Conservation (phyloP, 2,113 vertebrate genomes). For the Excalfactoria chinensis region DNA sequence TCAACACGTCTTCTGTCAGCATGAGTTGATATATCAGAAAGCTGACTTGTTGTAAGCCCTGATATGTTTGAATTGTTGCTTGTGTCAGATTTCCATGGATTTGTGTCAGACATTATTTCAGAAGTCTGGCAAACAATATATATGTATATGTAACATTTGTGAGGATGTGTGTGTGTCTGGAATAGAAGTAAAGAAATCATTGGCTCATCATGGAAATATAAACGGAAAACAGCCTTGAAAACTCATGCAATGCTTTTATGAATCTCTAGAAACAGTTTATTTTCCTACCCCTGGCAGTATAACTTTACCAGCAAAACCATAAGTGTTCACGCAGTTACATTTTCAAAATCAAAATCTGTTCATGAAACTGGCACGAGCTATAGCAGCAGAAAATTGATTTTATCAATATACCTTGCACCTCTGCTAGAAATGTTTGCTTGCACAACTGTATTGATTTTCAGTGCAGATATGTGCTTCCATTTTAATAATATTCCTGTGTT, state of each 20-base stretch:
- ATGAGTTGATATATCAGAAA: background rate
- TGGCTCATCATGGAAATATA: background rate
- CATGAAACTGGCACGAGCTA: background rate
- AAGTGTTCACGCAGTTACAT: background rate
- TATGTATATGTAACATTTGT: background rate
- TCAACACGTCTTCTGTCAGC: background rate
- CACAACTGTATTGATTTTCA: background rate
- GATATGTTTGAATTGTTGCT: conserved; percentile 15
- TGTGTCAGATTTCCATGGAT: conserved; percentile 18
- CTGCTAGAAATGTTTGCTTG: background rate
- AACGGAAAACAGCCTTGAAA: background rate
- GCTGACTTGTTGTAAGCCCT: background rate
- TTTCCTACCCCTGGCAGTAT: background rate
- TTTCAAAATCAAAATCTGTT: background rate
- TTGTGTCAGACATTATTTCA: background rate
- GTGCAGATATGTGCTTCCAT: background rate
- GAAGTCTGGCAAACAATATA: background rate
- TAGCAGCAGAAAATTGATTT: background rate
- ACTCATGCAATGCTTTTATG: background rate
- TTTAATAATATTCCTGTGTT: background rate
- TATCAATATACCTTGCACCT: background rate
- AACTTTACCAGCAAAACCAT: background rate
- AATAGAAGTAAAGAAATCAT: background rate
- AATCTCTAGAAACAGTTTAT: background rate
- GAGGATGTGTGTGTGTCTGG: background rate